A percentile compares a stretch with the other conserved stretches of the same genome.
These are phyloP conservation scores for Hemicordylus capensis DNA, from an alignment of 2,113 vertebrate species.

Conservation along the genomic window DNA sequence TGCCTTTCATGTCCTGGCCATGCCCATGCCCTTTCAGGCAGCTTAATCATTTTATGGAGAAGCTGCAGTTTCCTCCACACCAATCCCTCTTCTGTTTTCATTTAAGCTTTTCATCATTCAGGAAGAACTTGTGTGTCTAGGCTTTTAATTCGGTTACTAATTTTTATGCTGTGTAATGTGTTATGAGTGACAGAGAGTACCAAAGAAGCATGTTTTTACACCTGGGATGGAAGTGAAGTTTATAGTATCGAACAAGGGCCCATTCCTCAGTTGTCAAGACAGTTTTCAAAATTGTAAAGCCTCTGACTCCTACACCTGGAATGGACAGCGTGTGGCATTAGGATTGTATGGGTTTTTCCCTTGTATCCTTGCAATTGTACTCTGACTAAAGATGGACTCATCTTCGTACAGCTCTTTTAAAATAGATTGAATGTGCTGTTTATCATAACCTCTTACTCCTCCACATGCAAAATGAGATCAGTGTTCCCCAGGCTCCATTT, in stretches of 20 bases:
- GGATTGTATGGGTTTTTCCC: not conserved
- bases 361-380: not conserved
- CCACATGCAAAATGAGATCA: not conserved
- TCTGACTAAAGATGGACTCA: not conserved
- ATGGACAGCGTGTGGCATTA: not conserved
- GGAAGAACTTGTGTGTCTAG: not conserved
- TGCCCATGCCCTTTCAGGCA: not conserved
- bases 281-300: not conserved
- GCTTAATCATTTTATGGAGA: not conserved
- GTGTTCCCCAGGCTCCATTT: not conserved
- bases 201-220: not conserved
- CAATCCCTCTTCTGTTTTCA: not conserved
- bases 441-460: not conserved
- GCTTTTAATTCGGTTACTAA: not conserved
- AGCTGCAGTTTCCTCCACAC: not conserved
- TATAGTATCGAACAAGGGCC: no score
- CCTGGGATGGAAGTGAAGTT: not conserved
- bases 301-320: not conserved
- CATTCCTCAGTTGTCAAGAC: not conserved
- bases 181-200: not conserved
- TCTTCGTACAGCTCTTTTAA: not conserved
- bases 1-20: no score
- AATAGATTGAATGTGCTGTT: not conserved
- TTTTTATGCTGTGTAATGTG: not conserved
- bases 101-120: not conserved